Conservation (phyloP, 2,797 vertebrate genomes). For the Meda fulgida region DNA sequence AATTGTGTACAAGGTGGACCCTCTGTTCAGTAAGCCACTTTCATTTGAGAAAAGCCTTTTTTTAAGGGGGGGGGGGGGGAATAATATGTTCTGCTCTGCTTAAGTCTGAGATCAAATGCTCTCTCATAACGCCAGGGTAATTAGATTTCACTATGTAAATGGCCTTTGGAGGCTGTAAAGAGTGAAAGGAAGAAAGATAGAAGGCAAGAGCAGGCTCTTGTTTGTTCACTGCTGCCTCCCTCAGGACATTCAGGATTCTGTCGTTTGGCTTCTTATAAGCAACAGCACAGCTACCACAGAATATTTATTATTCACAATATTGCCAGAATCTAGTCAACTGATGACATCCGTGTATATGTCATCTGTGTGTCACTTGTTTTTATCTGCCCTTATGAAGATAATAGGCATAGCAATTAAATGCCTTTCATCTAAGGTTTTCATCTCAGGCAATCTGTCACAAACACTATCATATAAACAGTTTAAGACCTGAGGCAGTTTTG, state of each 20-base stretch:
- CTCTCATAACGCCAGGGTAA: conserved; percentile 79
- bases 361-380: conserved; percentile 51
- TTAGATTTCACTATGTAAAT: conserved; percentile 87
- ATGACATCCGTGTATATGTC: conserved; percentile 29
- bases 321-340: conserved; percentile 40
- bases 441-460: conserved; percentile 50
- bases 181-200: conserved; percentile 31
- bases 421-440: conserved; percentile 32
- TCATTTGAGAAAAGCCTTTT: conserved; percentile 74
- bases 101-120: conserved; percentile 84
- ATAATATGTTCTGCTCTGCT: conserved; percentile 83
- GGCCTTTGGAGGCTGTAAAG: conserved; percentile 67
- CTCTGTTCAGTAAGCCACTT: conserved; percentile 79
- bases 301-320: conserved; percentile 2
- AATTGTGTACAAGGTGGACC: conserved; percentile 80
- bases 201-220: conserved; percentile 69
- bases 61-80: no score
- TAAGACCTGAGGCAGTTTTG: conserved; percentile 49
- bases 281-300: conserved; percentile 59
- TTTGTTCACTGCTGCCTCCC: conserved; percentile 85
- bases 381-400: conserved; percentile 32
- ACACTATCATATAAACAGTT: conserved; percentile 53
- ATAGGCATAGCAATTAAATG: conserved; percentile 25
- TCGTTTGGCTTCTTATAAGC: conserved; percentile 67
- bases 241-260: conserved; percentile 79